These are phyloP conservation scores for Neostethus bicornis DNA, from an alignment of 2,797 vertebrate genomes.

Conservation along the genomic window DNA sequence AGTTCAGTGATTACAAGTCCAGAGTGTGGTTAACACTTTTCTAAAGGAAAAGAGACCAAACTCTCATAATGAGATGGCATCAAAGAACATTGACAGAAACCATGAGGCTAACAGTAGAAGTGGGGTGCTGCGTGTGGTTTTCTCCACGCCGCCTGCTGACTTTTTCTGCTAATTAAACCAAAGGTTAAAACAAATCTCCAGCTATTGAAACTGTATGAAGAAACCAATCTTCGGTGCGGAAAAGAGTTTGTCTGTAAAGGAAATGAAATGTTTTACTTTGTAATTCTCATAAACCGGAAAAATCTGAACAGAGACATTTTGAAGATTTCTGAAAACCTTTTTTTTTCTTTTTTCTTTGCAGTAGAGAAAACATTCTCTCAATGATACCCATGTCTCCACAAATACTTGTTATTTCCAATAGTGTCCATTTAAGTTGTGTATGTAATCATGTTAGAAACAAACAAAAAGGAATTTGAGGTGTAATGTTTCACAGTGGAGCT, in stretches of 20 bases:
- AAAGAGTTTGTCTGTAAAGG: conserved; percentile 29
- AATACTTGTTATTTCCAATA: conserved; percentile 27
- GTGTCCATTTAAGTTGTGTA: conserved; percentile 47
- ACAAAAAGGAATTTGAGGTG: conserved; percentile 33
- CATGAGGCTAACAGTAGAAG: conserved; percentile 30
- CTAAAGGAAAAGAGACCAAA: no score
- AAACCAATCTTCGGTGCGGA: conserved; percentile 41
- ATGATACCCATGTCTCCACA: conserved; percentile 1
- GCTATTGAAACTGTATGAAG: conserved; percentile 37
- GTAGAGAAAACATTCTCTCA: conserved; percentile 23
- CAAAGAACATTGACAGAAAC: conserved; percentile 27
- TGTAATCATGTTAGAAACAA: conserved; percentile 50
- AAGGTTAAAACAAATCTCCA: conserved; percentile 45
- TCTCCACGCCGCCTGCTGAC: conserved; percentile 27
- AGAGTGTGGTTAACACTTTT: no score
- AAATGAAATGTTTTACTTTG: conserved; percentile 41
- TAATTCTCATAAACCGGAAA: conserved; percentile 51
- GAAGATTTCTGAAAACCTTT: not conserved
- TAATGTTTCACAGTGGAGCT: conserved; percentile 52
- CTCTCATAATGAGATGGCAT: no score
- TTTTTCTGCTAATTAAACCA: conserved; percentile 67
- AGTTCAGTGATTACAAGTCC: no score
- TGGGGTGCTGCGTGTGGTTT: conserved; percentile 29
- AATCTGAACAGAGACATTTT: conserved; percentile 24
- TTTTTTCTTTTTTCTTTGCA: conserved; percentile 16